phyloP scores from a whole-genome alignment of 2,888 invertebrate genomes.

The Synergus itoensis region DNA sequence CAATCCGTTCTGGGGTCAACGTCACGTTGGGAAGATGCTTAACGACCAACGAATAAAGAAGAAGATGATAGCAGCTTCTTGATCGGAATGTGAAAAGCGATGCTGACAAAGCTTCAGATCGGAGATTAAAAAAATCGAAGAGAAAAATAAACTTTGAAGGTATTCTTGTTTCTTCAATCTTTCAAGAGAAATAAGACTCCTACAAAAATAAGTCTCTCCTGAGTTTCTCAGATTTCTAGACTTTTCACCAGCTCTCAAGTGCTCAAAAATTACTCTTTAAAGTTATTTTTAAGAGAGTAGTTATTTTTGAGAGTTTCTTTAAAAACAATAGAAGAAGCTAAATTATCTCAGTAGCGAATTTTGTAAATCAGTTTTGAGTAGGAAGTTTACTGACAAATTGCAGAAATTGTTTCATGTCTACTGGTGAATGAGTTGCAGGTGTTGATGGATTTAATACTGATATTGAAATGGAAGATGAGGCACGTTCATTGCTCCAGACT shows the following conservation, averaged over 20 bases:
- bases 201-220: neutral
- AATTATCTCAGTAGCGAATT: no score
- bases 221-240: neutral
- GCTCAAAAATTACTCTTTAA: no score
- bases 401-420: neutral
- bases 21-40: neutral
- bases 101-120: neutral
- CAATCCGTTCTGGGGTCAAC: slow-evolving; percentile 20
- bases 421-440: neutral
- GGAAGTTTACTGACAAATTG: neutral
- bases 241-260: neutral
- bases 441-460: neutral
- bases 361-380: neutral
- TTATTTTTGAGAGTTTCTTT: neutral
- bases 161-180: neutral
- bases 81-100: neutral
- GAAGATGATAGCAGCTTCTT: neutral
- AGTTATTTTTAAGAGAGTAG: neutral
- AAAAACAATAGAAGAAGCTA: neutral
- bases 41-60: neutral
- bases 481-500: slow-evolving; percentile 28
- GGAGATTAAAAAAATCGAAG: neutral
- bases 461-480: neutral
- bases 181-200: neutral
- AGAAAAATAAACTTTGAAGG: neutral